phyloP scores from a whole-genome alignment of 2,797 vertebrate species.

The Sphaeramia orbicularis region DNA sequence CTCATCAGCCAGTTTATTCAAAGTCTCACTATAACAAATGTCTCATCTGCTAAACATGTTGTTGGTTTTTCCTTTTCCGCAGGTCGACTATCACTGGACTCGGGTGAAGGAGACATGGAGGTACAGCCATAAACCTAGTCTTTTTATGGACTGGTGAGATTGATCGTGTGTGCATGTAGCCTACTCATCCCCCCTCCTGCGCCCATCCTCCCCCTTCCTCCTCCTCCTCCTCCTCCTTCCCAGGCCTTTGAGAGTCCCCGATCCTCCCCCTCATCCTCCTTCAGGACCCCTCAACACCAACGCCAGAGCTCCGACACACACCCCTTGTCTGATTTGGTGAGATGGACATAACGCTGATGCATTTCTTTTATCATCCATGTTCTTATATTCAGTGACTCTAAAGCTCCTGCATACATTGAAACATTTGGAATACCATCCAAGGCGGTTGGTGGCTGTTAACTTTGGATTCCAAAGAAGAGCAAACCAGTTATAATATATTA shows the following conservation, averaged over 20 bases:
- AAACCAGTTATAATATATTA: too few relatives aligned
- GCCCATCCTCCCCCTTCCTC: slow-evolving; percentile 68
- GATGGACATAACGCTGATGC: slow-evolving; percentile 44
- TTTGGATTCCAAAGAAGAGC: too few relatives aligned
- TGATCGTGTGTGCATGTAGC: slow-evolving; percentile 43
- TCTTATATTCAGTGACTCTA: too few relatives aligned
- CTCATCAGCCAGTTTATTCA: too few relatives aligned
- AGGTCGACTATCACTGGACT: slow-evolving; percentile 90
- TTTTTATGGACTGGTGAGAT: slow-evolving; percentile 4
- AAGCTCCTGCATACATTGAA: too few relatives aligned
- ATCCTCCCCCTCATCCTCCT: slow-evolving; percentile 88
- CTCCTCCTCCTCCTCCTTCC: slow-evolving; percentile 39
- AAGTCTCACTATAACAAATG: too few relatives aligned
- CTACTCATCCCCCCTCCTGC: slow-evolving; percentile 50
- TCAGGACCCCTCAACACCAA: slow-evolving; percentile 81
- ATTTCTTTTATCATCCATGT: background rate
- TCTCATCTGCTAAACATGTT: too few relatives aligned
- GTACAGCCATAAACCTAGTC: slow-evolving; percentile 62
- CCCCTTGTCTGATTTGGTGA: slow-evolving; percentile 84
- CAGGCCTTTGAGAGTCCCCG: slow-evolving; percentile 90
- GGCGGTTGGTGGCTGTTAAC: too few relatives aligned
- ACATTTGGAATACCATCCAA: too few relatives aligned
- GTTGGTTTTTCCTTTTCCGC: background rate
- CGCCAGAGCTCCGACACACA: slow-evolving; percentile 85
- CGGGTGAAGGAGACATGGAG: slow-evolving; percentile 88